A percentile compares a stretch with the other conserved stretches of the same genome.
Evolutionary conservation across 2,113 vertebrate species (phyloP).

Genomic region (Isichthys henryi): DNA sequence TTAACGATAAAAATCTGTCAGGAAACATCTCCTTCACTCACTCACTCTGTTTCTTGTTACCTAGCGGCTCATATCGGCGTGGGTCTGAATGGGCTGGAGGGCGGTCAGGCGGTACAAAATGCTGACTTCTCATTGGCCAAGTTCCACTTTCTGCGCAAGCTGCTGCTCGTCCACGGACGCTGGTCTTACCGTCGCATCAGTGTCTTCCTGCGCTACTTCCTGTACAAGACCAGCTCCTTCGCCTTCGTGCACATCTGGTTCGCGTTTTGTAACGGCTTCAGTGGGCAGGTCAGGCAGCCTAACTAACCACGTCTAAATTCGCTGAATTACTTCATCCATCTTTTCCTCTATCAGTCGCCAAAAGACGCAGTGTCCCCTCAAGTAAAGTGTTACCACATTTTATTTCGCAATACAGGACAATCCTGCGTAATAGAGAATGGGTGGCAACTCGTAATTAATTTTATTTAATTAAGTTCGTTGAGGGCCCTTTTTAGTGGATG

Average conservation of each 20-base stretch:
- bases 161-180: slow-evolving; percentile 81
- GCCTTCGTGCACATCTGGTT: slow-evolving; percentile 82
- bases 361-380: background rate
- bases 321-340: background rate
- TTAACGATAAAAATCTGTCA: background rate
- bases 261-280: slow-evolving; percentile 76
- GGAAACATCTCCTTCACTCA: background rate
- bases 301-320: background rate
- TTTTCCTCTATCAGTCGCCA: background rate
- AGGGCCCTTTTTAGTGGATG: background rate
- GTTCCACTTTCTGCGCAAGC: slow-evolving; percentile 73
- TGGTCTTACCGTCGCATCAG: slow-evolving; percentile 81
- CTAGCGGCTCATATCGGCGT: slow-evolving; percentile 82
- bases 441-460: background rate
- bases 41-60: background rate
- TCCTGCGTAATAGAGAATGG: background rate
- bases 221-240: slow-evolving; percentile 81
- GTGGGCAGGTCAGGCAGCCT: slow-evolving; percentile 58
- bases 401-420: background rate
- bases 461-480: background rate
- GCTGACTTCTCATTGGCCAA: slow-evolving; percentile 80
- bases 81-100: slow-evolving; percentile 78
- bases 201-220: slow-evolving; percentile 78
- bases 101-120: slow-evolving; percentile 79
- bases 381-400: background rate